A percentile compares a stretch with the other conserved stretches of the same genome.
phyloP scores from a whole-genome alignment of 2,888 invertebrate species.

The Protophormia terraenovae region DNA sequence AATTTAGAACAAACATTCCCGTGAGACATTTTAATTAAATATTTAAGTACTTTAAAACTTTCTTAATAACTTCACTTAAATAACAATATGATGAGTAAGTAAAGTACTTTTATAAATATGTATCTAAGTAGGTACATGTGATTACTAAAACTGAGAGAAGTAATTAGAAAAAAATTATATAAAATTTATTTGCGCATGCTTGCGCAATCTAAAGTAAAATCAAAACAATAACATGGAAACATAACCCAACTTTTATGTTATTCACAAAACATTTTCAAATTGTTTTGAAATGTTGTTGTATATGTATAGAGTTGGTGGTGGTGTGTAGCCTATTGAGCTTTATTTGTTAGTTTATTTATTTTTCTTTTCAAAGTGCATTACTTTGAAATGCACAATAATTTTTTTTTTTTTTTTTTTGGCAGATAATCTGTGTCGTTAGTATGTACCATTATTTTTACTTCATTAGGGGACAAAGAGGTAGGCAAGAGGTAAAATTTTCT shows the following conservation, averaged over 20 bases:
- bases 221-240: slow-evolving; percentile 32
- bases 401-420: slow-evolving; percentile 67
- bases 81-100: not conserved
- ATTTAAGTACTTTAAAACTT: too few relatives aligned
- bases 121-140: too few relatives aligned
- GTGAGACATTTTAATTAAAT: too few relatives aligned
- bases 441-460: slow-evolving; percentile 68
- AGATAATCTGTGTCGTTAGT: slow-evolving; percentile 73
- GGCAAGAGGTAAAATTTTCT: not conserved
- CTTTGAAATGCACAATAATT: not conserved
- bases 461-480: not conserved
- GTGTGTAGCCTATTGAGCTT: not conserved
- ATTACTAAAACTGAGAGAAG: not conserved
- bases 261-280: not conserved
- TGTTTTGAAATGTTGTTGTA: not conserved
- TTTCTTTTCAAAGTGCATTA: not conserved
- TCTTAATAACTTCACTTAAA: too few relatives aligned
- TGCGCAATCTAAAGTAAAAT: slow-evolving; percentile 17
- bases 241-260: slow-evolving; percentile 9
- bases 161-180: slow-evolving; percentile 27
- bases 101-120: too few relatives aligned
- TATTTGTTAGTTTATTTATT: not conserved
- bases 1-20: too few relatives aligned
- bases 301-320: not conserved
- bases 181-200: slow-evolving; percentile 46